Evolutionary conservation across 2,888 invertebrate genomes (phyloP), one percentile per base, ranked within the genome.

Genomic region (Lasioglossum oenotherae): DNA sequence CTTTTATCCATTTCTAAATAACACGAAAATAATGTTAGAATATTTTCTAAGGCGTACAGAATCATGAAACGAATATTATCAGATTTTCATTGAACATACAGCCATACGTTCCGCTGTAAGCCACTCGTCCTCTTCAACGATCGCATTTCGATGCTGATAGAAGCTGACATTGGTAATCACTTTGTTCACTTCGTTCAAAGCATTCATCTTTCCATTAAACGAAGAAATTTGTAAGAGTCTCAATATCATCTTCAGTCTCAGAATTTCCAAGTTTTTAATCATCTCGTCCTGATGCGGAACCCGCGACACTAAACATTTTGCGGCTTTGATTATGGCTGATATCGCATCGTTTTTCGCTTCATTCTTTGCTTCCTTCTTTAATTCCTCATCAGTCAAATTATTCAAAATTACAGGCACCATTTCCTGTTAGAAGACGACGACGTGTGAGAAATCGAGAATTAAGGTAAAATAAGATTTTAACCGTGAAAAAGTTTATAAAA

Each of bases 181-280:
- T 96, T 99, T 99, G 96, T 99, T 99, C 83, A 99, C 98, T 96
- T 99, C 99, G 95, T 99, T 99, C 88, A 99, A 96, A 38, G 99
- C 99, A 93, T 99, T 99, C 99, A 99, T 99, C 96, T 99, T 99
- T 60, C 99, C 99, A 96, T 99, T 99, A 95, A 99, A 99, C 79
- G 99, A 99, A 41, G 99, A 99, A 95, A 99, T 99, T 96, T 99
- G 98, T 89, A 99, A 96, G 93, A 98, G 97, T 94, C 98, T 97
- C 91, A 99, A 96, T 93, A 99, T 99, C 98, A 99, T 99, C 96
- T 99, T 98, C 91, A 99, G 96, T 92, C 99, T 97, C 96, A 99
- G 98, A 96, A 99, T 98, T 96, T 99, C 99, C 93, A 99, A 96
- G 93, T 97, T 96, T 90, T 97, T 97, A 89, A 97, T 97, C 91